Conservation (phyloP, 2,888 invertebrate genomes). For the Nymphalis polychloros region DNA sequence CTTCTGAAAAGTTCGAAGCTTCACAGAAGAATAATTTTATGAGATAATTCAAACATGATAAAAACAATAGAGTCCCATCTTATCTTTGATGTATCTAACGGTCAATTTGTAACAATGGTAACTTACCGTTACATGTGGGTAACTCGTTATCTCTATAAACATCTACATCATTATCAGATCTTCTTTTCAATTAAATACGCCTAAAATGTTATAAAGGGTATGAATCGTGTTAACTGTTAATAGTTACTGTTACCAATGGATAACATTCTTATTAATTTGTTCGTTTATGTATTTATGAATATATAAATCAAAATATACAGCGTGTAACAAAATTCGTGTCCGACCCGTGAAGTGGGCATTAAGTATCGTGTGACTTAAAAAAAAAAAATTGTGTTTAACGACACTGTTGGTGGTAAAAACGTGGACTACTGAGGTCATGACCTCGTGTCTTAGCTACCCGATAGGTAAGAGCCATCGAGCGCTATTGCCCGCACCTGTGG, state of each 20-base stretch:
- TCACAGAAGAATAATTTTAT: background rate
- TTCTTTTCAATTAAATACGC: background rate
- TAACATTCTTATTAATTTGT: background rate
- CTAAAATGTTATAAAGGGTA: background rate
- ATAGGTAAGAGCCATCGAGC: too few species aligned
- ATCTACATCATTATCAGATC: slow-evolving; percentile 12
- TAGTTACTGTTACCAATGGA: background rate
- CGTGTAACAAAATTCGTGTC: too few species aligned
- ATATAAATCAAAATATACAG: too few species aligned
- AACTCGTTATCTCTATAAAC: slow-evolving; percentile 22
- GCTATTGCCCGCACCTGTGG: too few species aligned
- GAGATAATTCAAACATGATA: background rate
- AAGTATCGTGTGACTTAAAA: too few species aligned
- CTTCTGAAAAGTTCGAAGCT: too few species aligned
- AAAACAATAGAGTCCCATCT: background rate
- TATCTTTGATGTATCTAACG: slow-evolving; percentile 20
- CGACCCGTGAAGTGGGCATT: too few species aligned
- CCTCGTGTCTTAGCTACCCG: too few species aligned
- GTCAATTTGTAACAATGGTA: slow-evolving; percentile 24
- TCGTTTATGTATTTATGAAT: too few species aligned
- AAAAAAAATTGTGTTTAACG: too few species aligned
- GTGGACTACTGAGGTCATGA: too few species aligned
- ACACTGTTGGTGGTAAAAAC: too few species aligned
- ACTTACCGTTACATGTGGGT: slow-evolving; percentile 36
- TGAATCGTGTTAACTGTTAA: background rate